Evolutionary conservation across 2,113 vertebrate species (phyloP).

Genomic region (Urocolius indicus): DNA sequence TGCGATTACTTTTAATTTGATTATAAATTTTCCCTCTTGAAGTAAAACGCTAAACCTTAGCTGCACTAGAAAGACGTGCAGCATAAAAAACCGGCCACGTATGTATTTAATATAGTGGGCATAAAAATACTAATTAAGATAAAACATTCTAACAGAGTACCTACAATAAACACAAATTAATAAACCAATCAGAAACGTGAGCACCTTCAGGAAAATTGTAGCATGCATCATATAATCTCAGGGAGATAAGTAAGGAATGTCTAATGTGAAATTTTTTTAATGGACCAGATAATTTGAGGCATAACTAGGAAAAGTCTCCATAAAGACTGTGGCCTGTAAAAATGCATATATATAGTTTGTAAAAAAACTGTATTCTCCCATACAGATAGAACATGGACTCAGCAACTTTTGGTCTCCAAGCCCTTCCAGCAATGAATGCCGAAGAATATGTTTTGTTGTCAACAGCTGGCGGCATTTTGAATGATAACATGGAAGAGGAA

Average conservation of each 20-base stretch:
- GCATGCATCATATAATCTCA: slow-evolving; percentile 59
- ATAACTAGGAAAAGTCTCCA: slow-evolving; percentile 39
- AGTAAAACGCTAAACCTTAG: slow-evolving; percentile 63
- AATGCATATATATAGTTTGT: neutral
- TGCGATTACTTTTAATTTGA: slow-evolving; percentile 74
- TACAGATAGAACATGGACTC: neutral
- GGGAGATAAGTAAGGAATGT: slow-evolving; percentile 53
- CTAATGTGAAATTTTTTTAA: slow-evolving; percentile 59
- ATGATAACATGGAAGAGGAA: neutral
- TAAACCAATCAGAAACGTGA: slow-evolving; percentile 67
- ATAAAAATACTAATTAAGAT: slow-evolving; percentile 81
- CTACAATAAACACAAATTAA: slow-evolving; percentile 77
- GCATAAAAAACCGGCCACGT: slow-evolving; percentile 62
- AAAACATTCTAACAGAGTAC: slow-evolving; percentile 69
- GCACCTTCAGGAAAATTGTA: slow-evolving; percentile 64
- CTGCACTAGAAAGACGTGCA: slow-evolving; percentile 40
- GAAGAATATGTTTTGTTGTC: neutral
- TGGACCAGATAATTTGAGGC: slow-evolving; percentile 66
- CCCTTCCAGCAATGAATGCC: neutral
- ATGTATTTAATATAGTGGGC: slow-evolving; percentile 64
- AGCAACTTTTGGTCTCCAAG: neutral
- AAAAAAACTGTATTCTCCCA: neutral
- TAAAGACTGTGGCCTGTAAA: slow-evolving; percentile 20
- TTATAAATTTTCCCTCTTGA: slow-evolving; percentile 58
- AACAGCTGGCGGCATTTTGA: neutral